Evolutionary conservation across 2,888 invertebrate genomes (phyloP), one percentile per base, ranked within the genome.

Genomic region (Hydrotaea diabolus): DNA sequence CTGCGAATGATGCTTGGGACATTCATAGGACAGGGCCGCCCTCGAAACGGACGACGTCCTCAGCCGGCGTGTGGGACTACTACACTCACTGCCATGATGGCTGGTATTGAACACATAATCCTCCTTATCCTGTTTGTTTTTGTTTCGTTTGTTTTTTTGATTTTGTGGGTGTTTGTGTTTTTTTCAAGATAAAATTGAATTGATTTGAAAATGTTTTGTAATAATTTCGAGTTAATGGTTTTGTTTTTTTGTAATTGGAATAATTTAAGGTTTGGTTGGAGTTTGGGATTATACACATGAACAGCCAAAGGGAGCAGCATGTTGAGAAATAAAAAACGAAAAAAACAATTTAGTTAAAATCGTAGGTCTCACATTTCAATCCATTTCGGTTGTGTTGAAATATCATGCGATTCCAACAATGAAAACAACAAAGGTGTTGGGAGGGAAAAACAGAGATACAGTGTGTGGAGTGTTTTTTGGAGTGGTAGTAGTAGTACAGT

Each of bases 71-170:
- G 83, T 87, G 83, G 88, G 69, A 19, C 80, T 86, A 71, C 78
- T 84, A 78, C 86, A 86, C 87, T 15, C 62, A 62, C 23, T 53
- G 69, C 9, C 39, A 31, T 31, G 31, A 39, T 80, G 86, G 69
- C 78, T 62, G 49, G 86, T 53, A 79, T 81, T 55, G 15, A 69
- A 31, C 21, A 73, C 43, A 74, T 75, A 81, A 72, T 84, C 87
- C 74, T 91, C 91, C 88, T 91, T 90, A 86, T 91, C 91, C 91
- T 91, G 83, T 49, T 82, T 69, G 11, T 69, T 77, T 17, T 31
- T 72, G 31, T 46, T n/a, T n/a, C n/a, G n/a, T n/a, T n/a, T n/a
- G n/a, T n/a, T n/a, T n/a, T n/a, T n/a, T 36, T 80, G 31, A 31
- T 46, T 76, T 9, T 75, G 21, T 77, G 39, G 3, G 31, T 31